Conservation (phyloP, 2,888 invertebrate genomes). For the Microctonus brassicae region DNA sequence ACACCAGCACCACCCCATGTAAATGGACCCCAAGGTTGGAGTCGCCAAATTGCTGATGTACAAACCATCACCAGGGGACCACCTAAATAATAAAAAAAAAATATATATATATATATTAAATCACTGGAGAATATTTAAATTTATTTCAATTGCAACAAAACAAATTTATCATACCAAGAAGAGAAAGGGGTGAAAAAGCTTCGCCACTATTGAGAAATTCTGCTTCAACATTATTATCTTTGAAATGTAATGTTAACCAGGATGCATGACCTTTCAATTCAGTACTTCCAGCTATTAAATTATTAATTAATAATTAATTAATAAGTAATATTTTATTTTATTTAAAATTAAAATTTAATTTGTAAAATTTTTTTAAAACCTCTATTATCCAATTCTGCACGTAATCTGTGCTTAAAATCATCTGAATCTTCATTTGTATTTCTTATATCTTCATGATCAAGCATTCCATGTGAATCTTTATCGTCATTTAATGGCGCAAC, state of each 20-base stretch:
- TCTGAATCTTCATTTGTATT: slow-evolving; percentile 74
- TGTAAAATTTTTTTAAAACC: slow-evolving; percentile 74
- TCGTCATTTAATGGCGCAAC: slow-evolving; percentile 60
- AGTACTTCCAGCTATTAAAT: slow-evolving; percentile 66
- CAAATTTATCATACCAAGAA: slow-evolving; percentile 72
- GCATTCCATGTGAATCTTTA: slow-evolving; percentile 53
- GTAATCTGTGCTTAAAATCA: slow-evolving; percentile 84
- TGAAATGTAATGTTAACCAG: slow-evolving; percentile 77
- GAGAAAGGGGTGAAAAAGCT: slow-evolving; percentile 76
- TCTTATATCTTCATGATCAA: slow-evolving; percentile 52
- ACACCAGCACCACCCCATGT: slow-evolving; percentile 66
- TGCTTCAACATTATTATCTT: slow-evolving; percentile 76
- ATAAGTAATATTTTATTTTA: neutral
- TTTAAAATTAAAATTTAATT: neutral
- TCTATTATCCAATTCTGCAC: slow-evolving; percentile 87
- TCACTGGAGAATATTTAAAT: too few relatives aligned
- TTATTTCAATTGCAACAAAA: too few relatives aligned
- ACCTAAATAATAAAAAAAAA: slow-evolving; percentile 12
- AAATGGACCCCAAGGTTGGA: slow-evolving; percentile 66
- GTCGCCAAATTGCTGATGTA: slow-evolving; percentile 65
- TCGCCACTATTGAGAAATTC: slow-evolving; percentile 78
- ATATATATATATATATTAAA: neutral
- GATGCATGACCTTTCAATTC: slow-evolving; percentile 79
- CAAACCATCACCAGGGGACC: slow-evolving; percentile 76
- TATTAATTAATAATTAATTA: slow-evolving; percentile 3